A percentile compares a stretch with the other conserved stretches of the same genome.
phyloP scores from a whole-genome alignment of 1,140 invertebrate species.

The Temnothorax nylanderi region DNA sequence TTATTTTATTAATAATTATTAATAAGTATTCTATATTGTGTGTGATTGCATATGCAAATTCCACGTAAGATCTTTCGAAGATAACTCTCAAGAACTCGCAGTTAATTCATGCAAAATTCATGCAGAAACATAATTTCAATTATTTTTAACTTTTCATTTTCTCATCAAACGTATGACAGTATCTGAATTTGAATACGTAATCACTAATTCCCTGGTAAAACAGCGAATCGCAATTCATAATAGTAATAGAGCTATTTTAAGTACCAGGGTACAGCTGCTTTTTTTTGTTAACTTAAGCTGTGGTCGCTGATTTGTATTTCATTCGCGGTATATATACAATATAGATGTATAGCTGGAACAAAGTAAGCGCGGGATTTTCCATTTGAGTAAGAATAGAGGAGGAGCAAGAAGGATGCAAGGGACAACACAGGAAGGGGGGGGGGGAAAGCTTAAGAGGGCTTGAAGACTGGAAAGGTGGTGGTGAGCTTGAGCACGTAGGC shows the following conservation, averaged over 20 bases:
- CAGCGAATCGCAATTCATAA: not conserved
- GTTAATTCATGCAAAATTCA: slow-evolving; percentile 1
- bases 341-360: slow-evolving; percentile 64
- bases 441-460: slow-evolving; percentile 65
- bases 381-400: slow-evolving; percentile 52
- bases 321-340: slow-evolving; percentile 31
- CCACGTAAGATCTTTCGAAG: not conserved
- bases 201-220: not conserved
- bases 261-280: not conserved
- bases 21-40: not conserved
- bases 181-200: not conserved
- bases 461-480: slow-evolving; percentile 64
- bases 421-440: not conserved
- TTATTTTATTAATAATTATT: not conserved
- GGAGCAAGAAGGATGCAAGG: slow-evolving; percentile 28
- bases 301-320: slow-evolving; percentile 62
- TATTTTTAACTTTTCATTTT: not conserved
- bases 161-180: not conserved
- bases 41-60: not conserved
- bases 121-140: not conserved
- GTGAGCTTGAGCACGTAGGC: slow-evolving; percentile 53
- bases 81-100: not conserved
- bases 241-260: slow-evolving; percentile 61
- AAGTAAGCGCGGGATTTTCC: slow-evolving; percentile 62
- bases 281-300: slow-evolving; percentile 32